phyloP scores from a whole-genome alignment of 2,113 vertebrate species.

The Nesogale talazaci region DNA sequence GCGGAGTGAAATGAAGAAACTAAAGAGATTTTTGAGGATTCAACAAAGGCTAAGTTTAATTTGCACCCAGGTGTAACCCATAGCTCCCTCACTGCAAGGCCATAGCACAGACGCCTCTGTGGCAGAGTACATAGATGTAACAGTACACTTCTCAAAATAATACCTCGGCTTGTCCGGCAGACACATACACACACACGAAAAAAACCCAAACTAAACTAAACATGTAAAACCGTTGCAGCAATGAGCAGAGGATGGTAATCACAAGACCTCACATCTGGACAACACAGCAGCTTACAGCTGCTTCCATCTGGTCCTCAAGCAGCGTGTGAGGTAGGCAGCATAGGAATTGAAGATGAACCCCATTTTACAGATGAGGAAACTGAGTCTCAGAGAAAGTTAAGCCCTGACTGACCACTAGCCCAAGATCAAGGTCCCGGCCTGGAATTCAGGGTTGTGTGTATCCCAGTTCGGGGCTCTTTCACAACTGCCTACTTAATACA shows the following conservation, averaged over 20 bases:
- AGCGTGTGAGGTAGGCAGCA: slow-evolving; percentile 65
- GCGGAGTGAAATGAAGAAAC: slow-evolving; percentile 48
- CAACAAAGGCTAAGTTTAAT: slow-evolving; percentile 74
- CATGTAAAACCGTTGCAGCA: slow-evolving; percentile 71
- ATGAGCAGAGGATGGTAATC: slow-evolving; percentile 60
- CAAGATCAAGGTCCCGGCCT: not conserved
- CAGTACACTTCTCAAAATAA: slow-evolving; percentile 71
- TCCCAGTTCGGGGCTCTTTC: not conserved
- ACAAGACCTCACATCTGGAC: slow-evolving; percentile 30
- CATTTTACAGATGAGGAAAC: slow-evolving; percentile 35
- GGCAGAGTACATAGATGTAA: slow-evolving; percentile 72
- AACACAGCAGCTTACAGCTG: not conserved
- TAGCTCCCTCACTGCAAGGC: slow-evolving; percentile 66
- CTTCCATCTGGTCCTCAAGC: slow-evolving; percentile 44
- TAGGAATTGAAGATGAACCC: not conserved
- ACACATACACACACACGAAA: not conserved
- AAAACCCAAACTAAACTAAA: slow-evolving; percentile 64
- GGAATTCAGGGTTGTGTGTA: not conserved
- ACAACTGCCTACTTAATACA: not conserved
- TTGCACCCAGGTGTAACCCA: slow-evolving; percentile 61
- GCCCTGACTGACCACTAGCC: not conserved
- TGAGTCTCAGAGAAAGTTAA: not conserved
- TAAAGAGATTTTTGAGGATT: not conserved
- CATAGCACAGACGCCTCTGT: slow-evolving; percentile 74
- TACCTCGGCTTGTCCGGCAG: slow-evolving; percentile 53